These are phyloP conservation scores for Lasaia peninsularis DNA, from an alignment of 1,140 invertebrate genomes.

Conservation along the genomic window DNA sequence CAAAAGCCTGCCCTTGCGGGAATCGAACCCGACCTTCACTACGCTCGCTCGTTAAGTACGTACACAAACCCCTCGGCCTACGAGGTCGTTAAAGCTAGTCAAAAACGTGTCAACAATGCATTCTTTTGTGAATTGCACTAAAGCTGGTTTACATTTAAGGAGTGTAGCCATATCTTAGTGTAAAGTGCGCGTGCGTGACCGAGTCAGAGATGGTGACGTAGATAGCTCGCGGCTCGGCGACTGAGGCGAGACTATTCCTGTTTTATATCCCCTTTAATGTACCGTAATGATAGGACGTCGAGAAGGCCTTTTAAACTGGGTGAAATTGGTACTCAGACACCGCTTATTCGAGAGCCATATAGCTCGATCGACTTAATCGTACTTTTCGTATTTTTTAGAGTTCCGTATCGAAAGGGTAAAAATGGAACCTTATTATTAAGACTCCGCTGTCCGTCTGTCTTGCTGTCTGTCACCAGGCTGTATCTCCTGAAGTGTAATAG, in stretches of 20 bases:
- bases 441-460: no score
- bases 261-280: constrained; percentile 31
- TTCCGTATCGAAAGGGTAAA: no score
- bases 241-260: constrained; percentile 17
- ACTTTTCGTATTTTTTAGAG: not conserved
- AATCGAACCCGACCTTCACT: no score
- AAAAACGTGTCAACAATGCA: constrained; percentile 13
- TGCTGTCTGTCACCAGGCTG: no score
- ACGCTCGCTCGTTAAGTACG: no score
- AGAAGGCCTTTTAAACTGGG: constrained; percentile 22
- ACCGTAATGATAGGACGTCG: constrained; percentile 23
- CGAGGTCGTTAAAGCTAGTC: no score
- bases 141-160: constrained; percentile 2
- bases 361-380: not conserved
- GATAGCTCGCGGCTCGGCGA: constrained; percentile 25
- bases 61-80: no score
- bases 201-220: constrained; percentile 29
- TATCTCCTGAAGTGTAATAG: no score
- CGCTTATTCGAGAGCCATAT: not conserved
- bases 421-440: no score
- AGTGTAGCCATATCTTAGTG: constrained; percentile 23
- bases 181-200: constrained; percentile 45
- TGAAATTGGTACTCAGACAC: constrained; percentile 17
- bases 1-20: no score
- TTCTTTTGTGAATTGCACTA: constrained; percentile 3